Percentiles rank a stretch among this genome's conserved stretches.
Conservation (phyloP, 2,888 invertebrate genomes). For the Gymnoscelis rufifasciata region DNA sequence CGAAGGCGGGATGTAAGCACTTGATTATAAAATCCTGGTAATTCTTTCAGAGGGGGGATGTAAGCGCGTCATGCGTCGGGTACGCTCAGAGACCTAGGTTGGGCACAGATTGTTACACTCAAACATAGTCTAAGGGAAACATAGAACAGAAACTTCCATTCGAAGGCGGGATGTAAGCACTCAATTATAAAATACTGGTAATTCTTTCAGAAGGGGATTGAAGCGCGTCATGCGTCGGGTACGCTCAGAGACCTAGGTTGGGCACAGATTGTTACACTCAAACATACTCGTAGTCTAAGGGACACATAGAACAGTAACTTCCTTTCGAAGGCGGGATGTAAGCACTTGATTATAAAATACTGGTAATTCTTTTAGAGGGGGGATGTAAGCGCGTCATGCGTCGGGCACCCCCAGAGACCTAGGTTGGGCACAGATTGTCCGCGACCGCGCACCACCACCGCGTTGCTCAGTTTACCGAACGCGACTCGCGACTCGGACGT, state of each 20-base stretch:
- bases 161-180: neutral
- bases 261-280: constrained; percentile 95
- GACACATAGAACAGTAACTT: too few species aligned
- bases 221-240: neutral
- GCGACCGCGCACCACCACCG: constrained; percentile 59
- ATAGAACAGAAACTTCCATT: too few species aligned
- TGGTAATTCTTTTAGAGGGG: too few species aligned
- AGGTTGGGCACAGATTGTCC: constrained; percentile 95
- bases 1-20: neutral
- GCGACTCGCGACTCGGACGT: constrained; percentile 81
- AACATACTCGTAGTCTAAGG: too few species aligned
- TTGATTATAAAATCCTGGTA: neutral
- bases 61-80: constrained; percentile 11
- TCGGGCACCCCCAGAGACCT: constrained; percentile 79
- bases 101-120: constrained; percentile 94
- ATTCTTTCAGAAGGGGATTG: neutral
- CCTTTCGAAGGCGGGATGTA: neutral
- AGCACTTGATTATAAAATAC: too few species aligned
- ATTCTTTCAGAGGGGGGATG: constrained; percentile 51
- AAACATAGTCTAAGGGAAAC: too few species aligned
- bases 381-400: constrained; percentile 17
- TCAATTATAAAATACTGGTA: too few species aligned
- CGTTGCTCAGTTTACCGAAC: constrained; percentile 83
- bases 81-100: constrained; percentile 86
- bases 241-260: constrained; percentile 58